Evolutionary conservation across 2,113 vertebrate species (phyloP).

Genomic region (Daphoenositta chrysoptera): DNA sequence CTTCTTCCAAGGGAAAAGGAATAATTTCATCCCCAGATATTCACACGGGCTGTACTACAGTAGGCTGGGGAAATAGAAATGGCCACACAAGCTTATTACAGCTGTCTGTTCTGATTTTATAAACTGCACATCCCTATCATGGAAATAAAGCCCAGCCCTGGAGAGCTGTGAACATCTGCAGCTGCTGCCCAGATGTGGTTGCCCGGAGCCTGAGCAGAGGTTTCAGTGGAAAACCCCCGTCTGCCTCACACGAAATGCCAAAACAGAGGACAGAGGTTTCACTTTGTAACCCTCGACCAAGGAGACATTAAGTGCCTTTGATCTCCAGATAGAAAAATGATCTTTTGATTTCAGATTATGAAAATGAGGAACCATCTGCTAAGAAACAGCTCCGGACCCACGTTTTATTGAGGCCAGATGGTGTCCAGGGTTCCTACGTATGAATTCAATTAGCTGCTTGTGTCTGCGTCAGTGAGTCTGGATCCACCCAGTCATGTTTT

Average conservation of each 20-base stretch:
- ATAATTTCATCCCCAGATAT: neutral
- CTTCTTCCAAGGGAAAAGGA: neutral
- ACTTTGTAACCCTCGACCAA: neutral
- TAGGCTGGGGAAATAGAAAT: neutral
- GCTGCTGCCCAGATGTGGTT: slow-evolving; percentile 44
- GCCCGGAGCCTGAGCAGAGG: neutral
- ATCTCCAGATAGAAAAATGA: slow-evolving; percentile 39
- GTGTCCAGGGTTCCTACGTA: slow-evolving; percentile 33
- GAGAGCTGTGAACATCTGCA: slow-evolving; percentile 11
- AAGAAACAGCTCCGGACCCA: neutral
- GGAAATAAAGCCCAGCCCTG: neutral
- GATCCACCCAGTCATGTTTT: slow-evolving; percentile 57
- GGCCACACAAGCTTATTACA: neutral
- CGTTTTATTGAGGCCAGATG: slow-evolving; percentile 58
- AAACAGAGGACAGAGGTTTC: neutral
- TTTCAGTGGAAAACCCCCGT: slow-evolving; percentile 1
- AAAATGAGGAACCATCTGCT: slow-evolving; percentile 21
- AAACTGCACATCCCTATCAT: neutral
- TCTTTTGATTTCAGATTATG: slow-evolving; percentile 45
- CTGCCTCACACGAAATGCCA: neutral
- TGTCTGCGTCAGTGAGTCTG: slow-evolving; percentile 45
- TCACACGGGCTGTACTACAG: neutral
- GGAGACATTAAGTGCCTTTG: neutral
- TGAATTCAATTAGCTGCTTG: slow-evolving; percentile 58
- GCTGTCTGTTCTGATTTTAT: neutral